These are phyloP conservation scores for Drosophila rubida DNA, from an alignment of 2,888 invertebrate species.

Conservation along the genomic window DNA sequence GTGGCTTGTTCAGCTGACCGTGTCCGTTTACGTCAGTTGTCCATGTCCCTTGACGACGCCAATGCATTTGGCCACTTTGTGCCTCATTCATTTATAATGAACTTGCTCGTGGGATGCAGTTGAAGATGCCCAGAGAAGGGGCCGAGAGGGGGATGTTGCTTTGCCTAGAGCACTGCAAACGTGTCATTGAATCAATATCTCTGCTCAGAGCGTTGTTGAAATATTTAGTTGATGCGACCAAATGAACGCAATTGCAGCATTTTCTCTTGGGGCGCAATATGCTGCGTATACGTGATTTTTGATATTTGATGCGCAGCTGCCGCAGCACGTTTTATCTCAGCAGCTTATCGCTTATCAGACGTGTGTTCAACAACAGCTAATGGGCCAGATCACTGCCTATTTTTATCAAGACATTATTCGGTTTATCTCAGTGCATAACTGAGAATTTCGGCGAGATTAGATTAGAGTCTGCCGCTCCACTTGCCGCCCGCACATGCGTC, in stretches of 20 bases:
- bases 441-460: slow-evolving; percentile 49
- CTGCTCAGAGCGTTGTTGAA: slow-evolving; percentile 34
- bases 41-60: neutral
- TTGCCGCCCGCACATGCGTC: slow-evolving; percentile 3
- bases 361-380: slow-evolving; percentile 4
- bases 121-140: neutral
- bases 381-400: slow-evolving; percentile 48
- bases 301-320: slow-evolving; percentile 18
- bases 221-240: slow-evolving; percentile 41
- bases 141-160: slow-evolving; percentile 18
- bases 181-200: slow-evolving; percentile 59
- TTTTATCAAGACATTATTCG: slow-evolving; percentile 35
- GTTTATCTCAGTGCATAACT: slow-evolving; percentile 42
- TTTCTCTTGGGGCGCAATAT: slow-evolving; percentile 5
- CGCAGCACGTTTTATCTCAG: slow-evolving; percentile 29
- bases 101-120: neutral
- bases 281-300: slow-evolving; percentile 61
- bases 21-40: slow-evolving; percentile 28
- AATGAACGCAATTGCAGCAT: slow-evolving; percentile 27
- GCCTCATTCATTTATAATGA: slow-evolving; percentile 54
- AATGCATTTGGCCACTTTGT: slow-evolving; percentile 32
- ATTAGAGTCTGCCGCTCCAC: slow-evolving; percentile 36
- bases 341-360: slow-evolving; percentile 19
- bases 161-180: slow-evolving; percentile 23
- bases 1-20: slow-evolving; percentile 21